phyloP scores from a whole-genome alignment of 2,797 vertebrate species.

The Scolopax bukidnonensis region DNA sequence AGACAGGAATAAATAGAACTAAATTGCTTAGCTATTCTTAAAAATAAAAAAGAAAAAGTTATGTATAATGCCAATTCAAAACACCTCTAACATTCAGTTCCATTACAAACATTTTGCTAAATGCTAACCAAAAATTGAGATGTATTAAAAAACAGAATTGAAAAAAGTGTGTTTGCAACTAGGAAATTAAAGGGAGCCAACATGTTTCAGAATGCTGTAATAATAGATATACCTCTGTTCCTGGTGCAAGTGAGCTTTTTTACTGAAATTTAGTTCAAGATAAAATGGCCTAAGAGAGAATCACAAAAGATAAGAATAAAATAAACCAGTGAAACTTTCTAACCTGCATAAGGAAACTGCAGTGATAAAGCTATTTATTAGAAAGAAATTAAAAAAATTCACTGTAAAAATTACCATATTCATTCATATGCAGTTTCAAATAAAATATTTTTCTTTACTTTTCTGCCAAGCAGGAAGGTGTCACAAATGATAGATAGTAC shows the following conservation, averaged over 20 bases:
- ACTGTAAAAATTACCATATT: neutral
- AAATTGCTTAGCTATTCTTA: neutral
- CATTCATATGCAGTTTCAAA: neutral
- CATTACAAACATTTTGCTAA: neutral
- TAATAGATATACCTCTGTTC: neutral
- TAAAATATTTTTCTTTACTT: neutral
- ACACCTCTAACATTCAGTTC: neutral
- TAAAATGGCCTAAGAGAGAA: neutral
- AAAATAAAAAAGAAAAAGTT: neutral
- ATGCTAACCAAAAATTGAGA: neutral
- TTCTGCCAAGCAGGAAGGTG: neutral
- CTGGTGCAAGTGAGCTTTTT: neutral
- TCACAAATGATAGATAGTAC: neutral
- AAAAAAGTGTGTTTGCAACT: neutral
- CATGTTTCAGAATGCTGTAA: neutral
- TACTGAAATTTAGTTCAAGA: neutral
- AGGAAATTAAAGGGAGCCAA: neutral
- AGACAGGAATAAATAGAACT: neutral
- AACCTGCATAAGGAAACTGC: neutral
- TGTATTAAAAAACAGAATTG: neutral
- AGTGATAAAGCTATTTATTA: neutral
- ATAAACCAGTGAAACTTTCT: neutral
- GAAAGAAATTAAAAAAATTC: neutral
- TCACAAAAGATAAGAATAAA: neutral
- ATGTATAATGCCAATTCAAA: neutral